phyloP scores from a whole-genome alignment of 92 coral and sea anemone species.

The Palythoa grandiflora region DNA sequence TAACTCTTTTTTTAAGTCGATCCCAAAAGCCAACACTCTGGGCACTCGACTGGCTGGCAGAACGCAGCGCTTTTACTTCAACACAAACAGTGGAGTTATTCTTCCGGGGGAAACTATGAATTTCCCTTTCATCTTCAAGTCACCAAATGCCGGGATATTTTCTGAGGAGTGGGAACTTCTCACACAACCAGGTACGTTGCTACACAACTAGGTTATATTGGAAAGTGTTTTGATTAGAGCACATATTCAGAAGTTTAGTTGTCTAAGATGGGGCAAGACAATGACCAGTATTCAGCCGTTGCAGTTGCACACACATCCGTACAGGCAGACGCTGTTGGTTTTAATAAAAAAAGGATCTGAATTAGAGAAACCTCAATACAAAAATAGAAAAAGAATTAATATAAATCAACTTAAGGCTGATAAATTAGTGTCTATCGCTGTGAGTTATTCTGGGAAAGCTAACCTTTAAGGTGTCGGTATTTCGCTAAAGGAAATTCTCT shows the following conservation, averaged over 20 bases:
- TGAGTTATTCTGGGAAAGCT: too few relatives aligned
- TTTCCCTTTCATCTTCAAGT: slow-evolving; percentile 97
- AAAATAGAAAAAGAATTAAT: too few relatives aligned
- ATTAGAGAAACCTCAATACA: too few relatives aligned
- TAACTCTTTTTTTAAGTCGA: slow-evolving; percentile 53
- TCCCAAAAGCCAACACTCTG: slow-evolving; percentile 79
- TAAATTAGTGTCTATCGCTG: too few relatives aligned
- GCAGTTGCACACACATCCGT: neutral
- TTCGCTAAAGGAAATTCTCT: too few relatives aligned
- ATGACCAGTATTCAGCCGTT: neutral
- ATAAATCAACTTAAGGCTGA: too few relatives aligned
- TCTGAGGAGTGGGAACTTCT: slow-evolving; percentile 94
- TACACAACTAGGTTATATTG: neutral
- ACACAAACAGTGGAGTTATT: slow-evolving; percentile 96
- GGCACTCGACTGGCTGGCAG: slow-evolving; percentile 90
- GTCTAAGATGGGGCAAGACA: neutral
- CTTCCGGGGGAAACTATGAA: slow-evolving; percentile 97
- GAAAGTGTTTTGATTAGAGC: too few relatives aligned
- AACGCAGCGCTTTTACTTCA: slow-evolving; percentile 94
- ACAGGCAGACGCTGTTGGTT: neutral
- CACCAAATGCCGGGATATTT: slow-evolving; percentile 93
- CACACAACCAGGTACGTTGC: slow-evolving; percentile 70
- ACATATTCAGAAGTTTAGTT: neutral
- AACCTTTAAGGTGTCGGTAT: too few relatives aligned
- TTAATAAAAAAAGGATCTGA: neutral